Percentiles rank a stretch among this genome's conserved stretches.
Evolutionary conservation across 1,140 invertebrate genomes (phyloP).

Genomic region (Tenebrio molitor): DNA sequence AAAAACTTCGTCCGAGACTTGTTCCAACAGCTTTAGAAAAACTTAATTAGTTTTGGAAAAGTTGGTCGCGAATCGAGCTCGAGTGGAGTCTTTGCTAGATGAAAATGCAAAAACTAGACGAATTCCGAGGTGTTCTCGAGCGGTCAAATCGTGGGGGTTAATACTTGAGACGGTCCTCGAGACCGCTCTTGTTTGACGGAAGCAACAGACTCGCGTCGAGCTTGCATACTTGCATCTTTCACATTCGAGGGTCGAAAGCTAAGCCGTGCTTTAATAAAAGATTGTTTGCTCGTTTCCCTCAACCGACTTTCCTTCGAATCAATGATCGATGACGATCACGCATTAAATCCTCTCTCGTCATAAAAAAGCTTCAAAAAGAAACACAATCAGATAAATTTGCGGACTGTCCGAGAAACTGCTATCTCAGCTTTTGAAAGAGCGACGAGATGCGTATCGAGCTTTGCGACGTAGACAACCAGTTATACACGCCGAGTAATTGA

Average conservation of each 20-base stretch:
- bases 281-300: constrained; percentile 2
- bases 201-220: constrained; percentile 12
- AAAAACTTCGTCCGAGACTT: not conserved
- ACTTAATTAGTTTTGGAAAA: constrained; percentile 4
- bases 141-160: constrained; percentile 29
- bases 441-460: too few species aligned
- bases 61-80: not conserved
- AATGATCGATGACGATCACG: constrained; percentile 21
- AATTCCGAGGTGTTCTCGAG: constrained; percentile 16
- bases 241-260: not conserved
- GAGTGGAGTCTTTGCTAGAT: not conserved
- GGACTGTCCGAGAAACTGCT: not conserved
- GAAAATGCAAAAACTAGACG: not conserved
- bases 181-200: not conserved
- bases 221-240: constrained; percentile 21
- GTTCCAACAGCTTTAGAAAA: not conserved
- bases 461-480: too few species aligned
- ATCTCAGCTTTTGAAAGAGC: constrained; percentile 2
- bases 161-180: constrained; percentile 12
- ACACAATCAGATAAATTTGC: constrained; percentile 31
- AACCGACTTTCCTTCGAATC: not conserved
- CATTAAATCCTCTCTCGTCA: constrained; percentile 17
- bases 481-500: too few species aligned
- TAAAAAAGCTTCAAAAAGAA: constrained; percentile 19
- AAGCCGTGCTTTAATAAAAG: not conserved